Conservation (phyloP, 2,113 vertebrate species). For the Steatornis caripensis region DNA sequence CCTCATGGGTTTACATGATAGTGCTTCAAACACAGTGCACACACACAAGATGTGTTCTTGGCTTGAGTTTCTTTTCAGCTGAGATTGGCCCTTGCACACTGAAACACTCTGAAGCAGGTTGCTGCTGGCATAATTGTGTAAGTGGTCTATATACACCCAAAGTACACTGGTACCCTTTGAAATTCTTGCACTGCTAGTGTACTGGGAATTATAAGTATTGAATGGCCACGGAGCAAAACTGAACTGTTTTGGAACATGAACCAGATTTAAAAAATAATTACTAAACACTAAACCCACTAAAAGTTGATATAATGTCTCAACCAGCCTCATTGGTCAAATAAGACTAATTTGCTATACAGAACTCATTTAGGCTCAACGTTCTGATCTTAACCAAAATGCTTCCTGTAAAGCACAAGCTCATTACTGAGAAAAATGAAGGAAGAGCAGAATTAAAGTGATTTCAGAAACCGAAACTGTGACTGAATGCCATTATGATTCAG, state of each 20-base stretch:
- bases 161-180: background rate
- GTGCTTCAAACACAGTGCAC: background rate
- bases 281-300: background rate
- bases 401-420: background rate
- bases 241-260: background rate
- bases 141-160: background rate
- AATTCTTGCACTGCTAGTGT: background rate
- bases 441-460: background rate
- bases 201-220: background rate
- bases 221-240: background rate
- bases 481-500: background rate
- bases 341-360: background rate
- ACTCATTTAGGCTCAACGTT: background rate
- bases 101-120: background rate
- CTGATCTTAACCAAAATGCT: background rate
- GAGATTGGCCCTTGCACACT: background rate
- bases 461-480: background rate
- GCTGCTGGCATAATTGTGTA: background rate
- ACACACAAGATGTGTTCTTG: background rate
- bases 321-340: background rate
- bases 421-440: background rate
- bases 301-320: background rate
- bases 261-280: background rate
- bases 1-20: rapidly evolving
- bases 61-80: background rate